Percentiles rank a stretch among this genome's conserved stretches.
Evolutionary conservation across 2,797 vertebrate species (phyloP).

Genomic region (Onychomys arenicola): DNA sequence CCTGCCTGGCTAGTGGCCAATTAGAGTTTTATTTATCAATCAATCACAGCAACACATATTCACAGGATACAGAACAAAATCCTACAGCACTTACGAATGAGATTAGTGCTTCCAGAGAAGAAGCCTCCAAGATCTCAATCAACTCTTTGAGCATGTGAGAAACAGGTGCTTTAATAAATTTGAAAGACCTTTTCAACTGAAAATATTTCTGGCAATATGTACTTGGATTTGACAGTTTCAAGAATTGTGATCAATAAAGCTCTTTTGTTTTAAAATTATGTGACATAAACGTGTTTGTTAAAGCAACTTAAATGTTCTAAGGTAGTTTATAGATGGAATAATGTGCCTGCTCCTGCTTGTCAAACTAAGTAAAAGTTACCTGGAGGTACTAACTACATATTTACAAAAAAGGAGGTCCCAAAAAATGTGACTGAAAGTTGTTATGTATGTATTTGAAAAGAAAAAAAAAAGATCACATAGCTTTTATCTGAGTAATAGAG

Average conservation of each 20-base stretch:
- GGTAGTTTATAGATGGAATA: background rate
- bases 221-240: background rate
- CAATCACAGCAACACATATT: no score
- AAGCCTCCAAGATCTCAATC: background rate
- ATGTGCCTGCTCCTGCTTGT: conserved; percentile 15
- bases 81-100: background rate
- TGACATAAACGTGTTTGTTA: background rate
- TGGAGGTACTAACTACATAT: background rate
- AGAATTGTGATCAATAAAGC: background rate
- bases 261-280: background rate
- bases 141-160: background rate
- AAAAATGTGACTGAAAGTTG: background rate
- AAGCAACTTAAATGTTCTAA: background rate
- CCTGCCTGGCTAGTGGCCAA: no score
- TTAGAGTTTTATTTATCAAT: no score
- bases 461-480: background rate
- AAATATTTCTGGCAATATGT: background rate
- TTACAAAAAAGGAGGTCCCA: background rate
- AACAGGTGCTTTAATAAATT: background rate
- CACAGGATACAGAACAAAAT: no score
- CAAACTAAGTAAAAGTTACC: background rate
- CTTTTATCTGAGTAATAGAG: conserved; percentile 29
- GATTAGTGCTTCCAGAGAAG: background rate
- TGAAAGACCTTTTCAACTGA: background rate
- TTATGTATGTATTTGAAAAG: background rate